Evolutionary conservation across 2,113 vertebrate genomes (phyloP).

Genomic region (Antennarius striatus): DNA sequence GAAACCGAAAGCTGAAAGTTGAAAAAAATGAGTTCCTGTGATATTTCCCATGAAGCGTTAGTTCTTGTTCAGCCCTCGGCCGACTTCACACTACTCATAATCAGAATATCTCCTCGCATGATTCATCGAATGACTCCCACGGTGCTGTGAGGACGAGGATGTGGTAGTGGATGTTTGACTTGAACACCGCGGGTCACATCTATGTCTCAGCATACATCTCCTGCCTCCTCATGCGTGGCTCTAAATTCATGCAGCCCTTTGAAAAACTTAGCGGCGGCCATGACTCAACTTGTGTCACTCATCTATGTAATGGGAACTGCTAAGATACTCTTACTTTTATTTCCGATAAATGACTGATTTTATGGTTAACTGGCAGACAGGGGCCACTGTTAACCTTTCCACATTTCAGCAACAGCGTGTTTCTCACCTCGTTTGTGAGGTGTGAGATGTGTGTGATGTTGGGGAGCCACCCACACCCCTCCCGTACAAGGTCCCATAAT

Average conservation of each 20-base stretch:
- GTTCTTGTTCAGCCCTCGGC: conserved; percentile 23
- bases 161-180: conserved; percentile 36
- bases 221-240: conserved; percentile 26
- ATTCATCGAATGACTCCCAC: conserved; percentile 37
- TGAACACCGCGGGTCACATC: conserved; percentile 36
- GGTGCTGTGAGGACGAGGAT: background rate
- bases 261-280: conserved; percentile 23
- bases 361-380: conserved; percentile 50
- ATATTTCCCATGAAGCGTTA: conserved; percentile 37
- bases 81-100: conserved; percentile 29
- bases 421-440: conserved; percentile 61
- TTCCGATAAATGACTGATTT: conserved; percentile 68
- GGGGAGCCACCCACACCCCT: conserved; percentile 36
- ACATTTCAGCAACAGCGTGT: conserved; percentile 37
- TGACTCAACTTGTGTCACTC: conserved; percentile 60
- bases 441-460: conserved; percentile 47
- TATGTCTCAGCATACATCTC: conserved; percentile 9
- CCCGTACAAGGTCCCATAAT: conserved; percentile 57
- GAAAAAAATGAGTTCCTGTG: conserved; percentile 18
- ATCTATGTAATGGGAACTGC: conserved; percentile 27
- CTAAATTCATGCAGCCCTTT: background rate
- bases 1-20: conserved; percentile 29
- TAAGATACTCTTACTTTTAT: conserved; percentile 43
- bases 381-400: conserved; percentile 62
- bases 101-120: conserved; percentile 44